phyloP scores from a whole-genome alignment of 1,140 invertebrate species.

The Piezodorus guildinii region DNA sequence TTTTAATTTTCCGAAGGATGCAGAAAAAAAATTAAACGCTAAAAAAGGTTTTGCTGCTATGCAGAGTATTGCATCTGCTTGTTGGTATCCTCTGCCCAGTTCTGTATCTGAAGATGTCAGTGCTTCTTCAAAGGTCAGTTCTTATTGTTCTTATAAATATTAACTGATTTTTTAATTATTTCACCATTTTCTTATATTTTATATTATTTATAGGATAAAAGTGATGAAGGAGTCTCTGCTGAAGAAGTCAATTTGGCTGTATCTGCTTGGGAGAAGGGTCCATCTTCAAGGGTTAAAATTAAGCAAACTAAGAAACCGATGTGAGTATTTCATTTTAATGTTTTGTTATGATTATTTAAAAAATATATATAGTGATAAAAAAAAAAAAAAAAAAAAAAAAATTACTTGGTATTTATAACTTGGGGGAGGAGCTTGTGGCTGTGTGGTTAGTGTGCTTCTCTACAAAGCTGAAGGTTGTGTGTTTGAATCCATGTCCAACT shows the following conservation, averaged over 20 bases:
- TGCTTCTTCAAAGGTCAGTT: background rate
- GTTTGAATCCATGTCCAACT: no score
- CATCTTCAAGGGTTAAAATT: background rate
- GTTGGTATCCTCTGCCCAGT: conserved; percentile 20
- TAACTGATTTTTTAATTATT: no score
- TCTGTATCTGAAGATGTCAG: no score
- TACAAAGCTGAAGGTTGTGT: no score
- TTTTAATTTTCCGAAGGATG: conserved; percentile 19
- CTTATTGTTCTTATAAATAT: no score
- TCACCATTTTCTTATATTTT: conserved; percentile 6
- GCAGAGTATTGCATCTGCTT: conserved; percentile 17
- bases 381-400: no score
- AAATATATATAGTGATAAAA: no score
- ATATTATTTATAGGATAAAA: background rate
- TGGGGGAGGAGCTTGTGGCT: no score
- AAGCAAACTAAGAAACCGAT: background rate
- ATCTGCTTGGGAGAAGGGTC: conserved; percentile 16
- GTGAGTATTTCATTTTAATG: background rate
- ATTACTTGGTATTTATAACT: no score
- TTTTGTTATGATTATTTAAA: no score
- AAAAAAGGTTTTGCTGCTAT: conserved; percentile 21
- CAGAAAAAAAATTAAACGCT: conserved; percentile 19
- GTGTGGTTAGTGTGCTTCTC: no score
- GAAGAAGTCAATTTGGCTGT: conserved; percentile 15
- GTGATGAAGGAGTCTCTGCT: conserved; percentile 2